Evolutionary conservation across 2,113 vertebrate species (phyloP).

Genomic region (Irena cyanogastra): DNA sequence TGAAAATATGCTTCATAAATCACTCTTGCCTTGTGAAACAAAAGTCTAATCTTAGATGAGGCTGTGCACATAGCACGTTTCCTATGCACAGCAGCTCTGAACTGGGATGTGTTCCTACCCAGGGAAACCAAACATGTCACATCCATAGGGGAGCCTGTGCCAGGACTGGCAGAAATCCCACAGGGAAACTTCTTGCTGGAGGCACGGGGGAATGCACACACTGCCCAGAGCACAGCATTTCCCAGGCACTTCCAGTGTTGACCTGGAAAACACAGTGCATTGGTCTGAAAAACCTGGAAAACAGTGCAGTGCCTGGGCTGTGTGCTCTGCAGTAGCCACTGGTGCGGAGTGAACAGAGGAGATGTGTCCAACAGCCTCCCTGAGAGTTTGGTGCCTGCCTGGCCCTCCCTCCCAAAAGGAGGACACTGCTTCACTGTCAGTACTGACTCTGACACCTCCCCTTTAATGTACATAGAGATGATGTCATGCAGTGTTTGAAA

Average conservation of each 20-base stretch:
- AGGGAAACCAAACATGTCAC: background rate
- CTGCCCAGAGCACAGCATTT: background rate
- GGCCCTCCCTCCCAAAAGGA: background rate
- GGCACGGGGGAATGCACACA: accelerated
- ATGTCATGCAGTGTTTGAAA: background rate
- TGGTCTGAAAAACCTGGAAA: background rate
- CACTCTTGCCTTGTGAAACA: background rate
- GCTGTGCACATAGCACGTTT: background rate
- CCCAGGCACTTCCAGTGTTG: accelerated
- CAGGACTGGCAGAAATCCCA: background rate
- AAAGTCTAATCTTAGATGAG: background rate
- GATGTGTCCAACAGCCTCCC: accelerated
- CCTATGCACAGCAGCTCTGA: background rate
- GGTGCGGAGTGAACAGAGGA: background rate
- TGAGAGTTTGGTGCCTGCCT: background rate
- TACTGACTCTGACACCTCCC: background rate
- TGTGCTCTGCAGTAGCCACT: background rate
- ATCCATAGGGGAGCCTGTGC: background rate
- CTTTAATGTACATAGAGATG: background rate
- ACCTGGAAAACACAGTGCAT: background rate
- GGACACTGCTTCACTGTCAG: background rate
- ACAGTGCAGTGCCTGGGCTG: background rate
- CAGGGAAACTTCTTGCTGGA: background rate
- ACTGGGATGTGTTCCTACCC: background rate
- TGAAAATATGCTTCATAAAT: constrained; percentile 37